Evolutionary conservation across 2,113 vertebrate genomes (phyloP).

Genomic region (Taxidea taxus): DNA sequence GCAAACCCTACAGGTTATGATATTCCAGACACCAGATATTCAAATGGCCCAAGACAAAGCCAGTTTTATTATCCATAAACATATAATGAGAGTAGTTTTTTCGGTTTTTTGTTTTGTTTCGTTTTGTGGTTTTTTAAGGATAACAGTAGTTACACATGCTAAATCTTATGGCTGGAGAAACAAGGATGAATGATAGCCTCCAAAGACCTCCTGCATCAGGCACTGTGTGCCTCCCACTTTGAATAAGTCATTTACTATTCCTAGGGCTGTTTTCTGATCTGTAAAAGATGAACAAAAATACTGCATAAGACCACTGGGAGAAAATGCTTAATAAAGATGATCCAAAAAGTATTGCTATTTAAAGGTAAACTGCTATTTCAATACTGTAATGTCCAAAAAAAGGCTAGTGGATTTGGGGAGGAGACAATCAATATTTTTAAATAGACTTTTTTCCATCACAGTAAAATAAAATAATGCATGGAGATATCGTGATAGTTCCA

Average conservation of each 20-base stretch:
- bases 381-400: slow-evolving; percentile 13
- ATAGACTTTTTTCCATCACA: slow-evolving; percentile 53
- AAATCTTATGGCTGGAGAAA: neutral
- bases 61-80: neutral
- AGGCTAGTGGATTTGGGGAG: slow-evolving; percentile 25
- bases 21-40: neutral
- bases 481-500: slow-evolving; percentile 13
- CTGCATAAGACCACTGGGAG: neutral
- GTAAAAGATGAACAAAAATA: neutral
- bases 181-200: neutral
- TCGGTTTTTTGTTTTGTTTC: neutral
- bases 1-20: neutral
- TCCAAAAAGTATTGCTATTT: slow-evolving; percentile 26
- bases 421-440: slow-evolving; percentile 63
- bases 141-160: neutral
- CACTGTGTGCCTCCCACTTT: neutral
- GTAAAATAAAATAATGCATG: slow-evolving; percentile 25
- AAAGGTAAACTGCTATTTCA: slow-evolving; percentile 53
- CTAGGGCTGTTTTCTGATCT: slow-evolving; percentile 10
- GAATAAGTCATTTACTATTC: neutral
- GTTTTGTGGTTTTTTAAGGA: neutral
- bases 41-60: neutral
- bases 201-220: neutral
- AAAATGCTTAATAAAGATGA: neutral
- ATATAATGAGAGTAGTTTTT: neutral